Evolutionary conservation across 2,888 invertebrate species (phyloP).

Genomic region (Cryptus armator): DNA sequence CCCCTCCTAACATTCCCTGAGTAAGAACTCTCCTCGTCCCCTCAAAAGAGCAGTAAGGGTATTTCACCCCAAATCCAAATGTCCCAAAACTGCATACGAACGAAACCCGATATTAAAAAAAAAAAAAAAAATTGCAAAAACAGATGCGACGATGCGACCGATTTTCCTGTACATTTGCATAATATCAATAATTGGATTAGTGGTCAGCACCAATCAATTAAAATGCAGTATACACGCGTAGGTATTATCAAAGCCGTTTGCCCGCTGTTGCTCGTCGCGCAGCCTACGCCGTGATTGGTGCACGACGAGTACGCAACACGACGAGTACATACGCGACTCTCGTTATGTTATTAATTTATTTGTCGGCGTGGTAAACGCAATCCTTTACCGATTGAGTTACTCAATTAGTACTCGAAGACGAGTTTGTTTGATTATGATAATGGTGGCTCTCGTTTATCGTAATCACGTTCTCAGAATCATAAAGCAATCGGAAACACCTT

Average conservation of each 20-base stretch:
- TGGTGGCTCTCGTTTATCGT: background rate
- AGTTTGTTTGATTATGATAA: conserved; percentile 26
- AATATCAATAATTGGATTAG: conserved; percentile 60
- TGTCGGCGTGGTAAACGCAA: background rate
- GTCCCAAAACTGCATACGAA: background rate
- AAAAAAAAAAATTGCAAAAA: background rate
- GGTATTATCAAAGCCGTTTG: conserved; percentile 30
- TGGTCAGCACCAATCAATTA: conserved; percentile 55
- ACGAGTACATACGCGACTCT: background rate
- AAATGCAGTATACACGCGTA: conserved; percentile 24
- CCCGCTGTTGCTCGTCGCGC: background rate
- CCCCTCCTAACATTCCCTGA: background rate
- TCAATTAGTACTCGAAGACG: conserved; percentile 31
- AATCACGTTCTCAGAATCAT: background rate
- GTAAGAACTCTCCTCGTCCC: background rate
- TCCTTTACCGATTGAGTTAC: conserved; percentile 24
- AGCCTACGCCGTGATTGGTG: conserved; percentile 1
- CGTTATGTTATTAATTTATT: conserved; percentile 49
- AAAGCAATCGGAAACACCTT: background rate
- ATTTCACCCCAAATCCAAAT: background rate
- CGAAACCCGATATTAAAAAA: background rate
- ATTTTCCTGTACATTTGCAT: conserved; percentile 41
- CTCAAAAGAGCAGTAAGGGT: background rate
- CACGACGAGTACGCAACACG: conserved; percentile 19
- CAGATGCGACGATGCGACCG: background rate